phyloP scores from a whole-genome alignment of 2,888 invertebrate species.

The Plutella xylostella region DNA sequence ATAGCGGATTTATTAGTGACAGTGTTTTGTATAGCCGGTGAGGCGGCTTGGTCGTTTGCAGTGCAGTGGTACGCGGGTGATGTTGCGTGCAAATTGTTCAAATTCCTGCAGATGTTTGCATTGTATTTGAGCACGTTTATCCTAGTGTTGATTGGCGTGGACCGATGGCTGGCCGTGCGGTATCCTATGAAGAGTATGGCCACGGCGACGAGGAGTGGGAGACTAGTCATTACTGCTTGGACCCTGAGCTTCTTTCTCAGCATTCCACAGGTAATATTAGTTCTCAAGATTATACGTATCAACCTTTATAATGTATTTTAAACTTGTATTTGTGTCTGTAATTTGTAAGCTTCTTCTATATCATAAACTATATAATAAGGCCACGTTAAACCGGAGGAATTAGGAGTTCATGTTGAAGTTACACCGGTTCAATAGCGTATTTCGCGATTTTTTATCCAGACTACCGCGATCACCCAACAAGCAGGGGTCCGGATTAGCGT shows the following conservation, averaged over 20 bases:
- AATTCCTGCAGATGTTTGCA: constrained; percentile 85
- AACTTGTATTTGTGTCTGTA: too few relatives aligned
- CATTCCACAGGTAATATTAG: constrained; percentile 80
- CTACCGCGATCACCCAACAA: too few relatives aligned
- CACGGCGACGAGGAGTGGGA: constrained; percentile 75
- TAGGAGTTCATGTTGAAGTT: too few relatives aligned
- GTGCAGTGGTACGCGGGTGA: constrained; percentile 87
- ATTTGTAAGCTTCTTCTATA: too few relatives aligned
- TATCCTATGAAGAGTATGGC: constrained; percentile 81
- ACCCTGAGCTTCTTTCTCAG: constrained; percentile 79
- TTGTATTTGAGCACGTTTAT: constrained; percentile 86
- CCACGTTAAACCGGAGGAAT: too few relatives aligned
- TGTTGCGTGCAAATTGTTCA: constrained; percentile 81
- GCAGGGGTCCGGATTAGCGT: too few relatives aligned
- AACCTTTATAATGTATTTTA: too few relatives aligned
- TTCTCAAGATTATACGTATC: too few relatives aligned
- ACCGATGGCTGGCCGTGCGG: constrained; percentile 83
- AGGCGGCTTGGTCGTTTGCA: constrained; percentile 83
- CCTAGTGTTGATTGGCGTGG: constrained; percentile 84
- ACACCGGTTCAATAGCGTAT: too few relatives aligned
- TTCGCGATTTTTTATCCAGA: too few relatives aligned
- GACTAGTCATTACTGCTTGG: constrained; percentile 79
- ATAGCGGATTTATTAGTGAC: constrained; percentile 86
- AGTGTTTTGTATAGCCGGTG: constrained; percentile 83
- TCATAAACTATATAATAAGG: too few relatives aligned